Evolutionary conservation across 1,140 invertebrate species (phyloP).

Genomic region (Rhagoletis pomonella): DNA sequence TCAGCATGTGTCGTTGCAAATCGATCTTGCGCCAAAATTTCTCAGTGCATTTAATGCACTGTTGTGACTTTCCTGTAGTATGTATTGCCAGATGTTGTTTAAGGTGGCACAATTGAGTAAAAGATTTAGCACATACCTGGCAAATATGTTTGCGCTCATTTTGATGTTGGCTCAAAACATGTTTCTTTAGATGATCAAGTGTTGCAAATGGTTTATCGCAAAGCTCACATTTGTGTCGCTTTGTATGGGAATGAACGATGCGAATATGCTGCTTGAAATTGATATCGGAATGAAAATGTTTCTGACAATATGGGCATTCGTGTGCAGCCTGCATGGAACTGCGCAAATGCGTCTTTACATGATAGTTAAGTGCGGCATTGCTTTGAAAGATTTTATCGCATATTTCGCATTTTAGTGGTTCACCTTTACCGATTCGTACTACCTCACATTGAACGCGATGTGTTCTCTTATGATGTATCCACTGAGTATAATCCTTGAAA

Average conservation of each 20-base stretch:
- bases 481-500: slow-evolving; percentile 22
- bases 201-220: slow-evolving; percentile 57
- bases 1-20: slow-evolving; percentile 51
- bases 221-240: slow-evolving; percentile 53
- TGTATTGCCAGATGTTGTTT: slow-evolving; percentile 57
- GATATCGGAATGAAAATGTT: slow-evolving; percentile 12
- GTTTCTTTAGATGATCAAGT: slow-evolving; percentile 57
- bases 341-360: slow-evolving; percentile 20
- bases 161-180: slow-evolving; percentile 58
- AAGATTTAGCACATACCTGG: slow-evolving; percentile 50
- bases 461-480: slow-evolving; percentile 3
- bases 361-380: slow-evolving; percentile 7
- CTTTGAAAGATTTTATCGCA: slow-evolving; percentile 44
- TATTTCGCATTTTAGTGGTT: neutral
- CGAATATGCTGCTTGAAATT: slow-evolving; percentile 56
- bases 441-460: neutral
- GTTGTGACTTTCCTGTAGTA: slow-evolving; percentile 32
- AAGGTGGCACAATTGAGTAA: slow-evolving; percentile 57
- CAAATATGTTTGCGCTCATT: slow-evolving; percentile 58
- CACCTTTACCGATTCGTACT: neutral
- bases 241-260: slow-evolving; percentile 43
- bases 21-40: slow-evolving; percentile 57
- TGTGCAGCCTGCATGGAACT: neutral
- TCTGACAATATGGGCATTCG: slow-evolving; percentile 56
- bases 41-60: slow-evolving; percentile 45